Percentiles rank a stretch among this genome's conserved stretches.
Conservation (phyloP, 2,888 invertebrate species). For the Anthoptus insignis region DNA sequence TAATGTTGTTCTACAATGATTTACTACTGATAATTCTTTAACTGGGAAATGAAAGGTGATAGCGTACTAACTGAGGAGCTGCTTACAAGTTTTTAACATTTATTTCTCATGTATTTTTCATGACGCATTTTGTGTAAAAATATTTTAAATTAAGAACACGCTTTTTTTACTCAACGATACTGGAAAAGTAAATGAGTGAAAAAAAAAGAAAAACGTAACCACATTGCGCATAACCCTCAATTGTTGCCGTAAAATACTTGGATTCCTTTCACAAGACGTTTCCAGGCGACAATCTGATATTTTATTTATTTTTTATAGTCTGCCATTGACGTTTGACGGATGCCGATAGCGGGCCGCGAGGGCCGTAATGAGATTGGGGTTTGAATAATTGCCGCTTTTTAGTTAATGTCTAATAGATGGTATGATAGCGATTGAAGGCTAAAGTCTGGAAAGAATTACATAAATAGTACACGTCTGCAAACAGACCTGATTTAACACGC, state of each 20-base stretch:
- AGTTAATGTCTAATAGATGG: constrained; percentile 34
- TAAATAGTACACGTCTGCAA: constrained; percentile 25
- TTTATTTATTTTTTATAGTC: constrained; percentile 81
- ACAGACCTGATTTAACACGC: constrained; percentile 30
- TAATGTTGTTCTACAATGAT: no score
- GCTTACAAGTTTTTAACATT: no score
- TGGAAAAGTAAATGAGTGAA: no score
- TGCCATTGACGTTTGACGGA: constrained; percentile 78
- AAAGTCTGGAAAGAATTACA: constrained; percentile 14
- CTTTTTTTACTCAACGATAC: not conserved
- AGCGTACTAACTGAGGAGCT: no score
- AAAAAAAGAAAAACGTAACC: constrained; percentile 1
- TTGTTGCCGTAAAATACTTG: constrained; percentile 46
- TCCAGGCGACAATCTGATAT: constrained; percentile 70
- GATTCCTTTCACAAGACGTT: constrained; percentile 56
- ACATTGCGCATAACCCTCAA: constrained; percentile 43
- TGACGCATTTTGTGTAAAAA: no score
- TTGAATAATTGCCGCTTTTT: constrained; percentile 61
- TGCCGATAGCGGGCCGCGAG: constrained; percentile 60
- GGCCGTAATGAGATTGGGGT: constrained; percentile 55
- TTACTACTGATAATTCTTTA: no score
- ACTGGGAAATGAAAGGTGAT: no score
- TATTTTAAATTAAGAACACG: no score
- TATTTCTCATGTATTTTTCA: no score
- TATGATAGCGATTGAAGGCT: constrained; percentile 25